Base-by-base conservation (phyloP, 2,888 invertebrate genomes). In the Nasonia oneida region DNA sequence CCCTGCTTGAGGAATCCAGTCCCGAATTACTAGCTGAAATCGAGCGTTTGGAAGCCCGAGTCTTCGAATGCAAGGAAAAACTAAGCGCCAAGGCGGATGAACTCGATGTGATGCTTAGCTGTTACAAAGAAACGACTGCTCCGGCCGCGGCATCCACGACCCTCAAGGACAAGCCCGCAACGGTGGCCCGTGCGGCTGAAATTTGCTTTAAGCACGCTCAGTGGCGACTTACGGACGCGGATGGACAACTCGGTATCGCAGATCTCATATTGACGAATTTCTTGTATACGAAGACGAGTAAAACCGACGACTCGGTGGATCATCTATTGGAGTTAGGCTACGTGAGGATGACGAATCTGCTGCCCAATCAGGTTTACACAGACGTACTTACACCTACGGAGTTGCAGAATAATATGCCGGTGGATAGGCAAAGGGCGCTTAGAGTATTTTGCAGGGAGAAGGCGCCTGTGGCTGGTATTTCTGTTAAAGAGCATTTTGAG, bases 401-500 rank as follows among this genome's bases (percentile, higher is more conserved):
- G 92, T 95, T 97, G 76, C 96, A 96, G 90, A 96, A 96, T 10
- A 97, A 98, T 81, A 98, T 98, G 95, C 98, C 98, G 0, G 96
- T 98, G 47, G 98, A 98, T 86, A 96, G 98, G 64, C 93, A 94
- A 94, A 96, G 98, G 91, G 98, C 99, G 33, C 94, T 99, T 88
- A 95, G 99, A 88, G 97, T 99, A 75, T 98, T 99, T 94, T 99
- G 99, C 90, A 95, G 99, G 86, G 99, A 99, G 94, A 97, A 97
- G 89, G 98, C 98, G 74, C 99, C 98, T 0, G 99, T 99, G 8
- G 99, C 99, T n/a, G 99, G 99, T 3, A 99, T 99, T 89, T 97
- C 98, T 0, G 98, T 99, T 18, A 99, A 99, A 93, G 99, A 99
- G 92, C 99, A 99, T 94, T 99, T 99, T 93, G 99, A 99, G 94